phyloP scores from a whole-genome alignment of 1,140 invertebrate genomes.

The Galleria mellonella region DNA sequence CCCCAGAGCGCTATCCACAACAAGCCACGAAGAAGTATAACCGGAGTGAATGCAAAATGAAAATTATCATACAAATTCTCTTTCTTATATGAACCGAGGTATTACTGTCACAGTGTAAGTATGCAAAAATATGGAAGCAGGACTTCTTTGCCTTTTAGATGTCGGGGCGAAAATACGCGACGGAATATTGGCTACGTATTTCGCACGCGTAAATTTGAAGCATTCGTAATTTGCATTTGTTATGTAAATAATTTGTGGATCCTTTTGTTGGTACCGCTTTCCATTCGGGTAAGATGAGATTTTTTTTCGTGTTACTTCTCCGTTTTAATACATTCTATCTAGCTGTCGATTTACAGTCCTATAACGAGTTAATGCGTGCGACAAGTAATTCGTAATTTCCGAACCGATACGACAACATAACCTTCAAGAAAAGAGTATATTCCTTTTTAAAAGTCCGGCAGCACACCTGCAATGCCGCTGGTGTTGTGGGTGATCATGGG shows the following conservation, averaged over 20 bases:
- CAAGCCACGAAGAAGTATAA: constrained; percentile 59
- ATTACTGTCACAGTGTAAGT: constrained; percentile 50
- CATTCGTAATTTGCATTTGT: constrained; percentile 27
- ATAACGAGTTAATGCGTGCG: too few species aligned
- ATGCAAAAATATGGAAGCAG: constrained; percentile 60
- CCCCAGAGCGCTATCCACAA: constrained; percentile 61
- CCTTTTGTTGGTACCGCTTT: neutral
- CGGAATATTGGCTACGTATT: constrained; percentile 20
- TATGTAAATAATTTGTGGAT: constrained; percentile 32
- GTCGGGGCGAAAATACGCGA: constrained; percentile 30
- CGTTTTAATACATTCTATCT: too few species aligned
- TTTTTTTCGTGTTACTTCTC: too few species aligned
- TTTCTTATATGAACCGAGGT: constrained; percentile 55
- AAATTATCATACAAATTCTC: constrained; percentile 72
- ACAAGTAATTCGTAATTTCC: too few species aligned
- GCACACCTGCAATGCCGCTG: too few species aligned
- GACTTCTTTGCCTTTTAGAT: constrained; percentile 41
- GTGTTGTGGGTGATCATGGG: too few species aligned
- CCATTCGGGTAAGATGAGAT: too few species aligned
- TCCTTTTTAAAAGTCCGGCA: too few species aligned
- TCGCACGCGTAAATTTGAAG: constrained; percentile 23
- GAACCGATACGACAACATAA: too few species aligned
- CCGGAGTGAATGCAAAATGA: constrained; percentile 66
- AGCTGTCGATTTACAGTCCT: too few species aligned
- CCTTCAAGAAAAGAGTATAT: too few species aligned